Evolutionary conservation across 2,888 invertebrate species (phyloP), one percentile per base, ranked within the genome.

Genomic region (Ametastegia equiseti): DNA sequence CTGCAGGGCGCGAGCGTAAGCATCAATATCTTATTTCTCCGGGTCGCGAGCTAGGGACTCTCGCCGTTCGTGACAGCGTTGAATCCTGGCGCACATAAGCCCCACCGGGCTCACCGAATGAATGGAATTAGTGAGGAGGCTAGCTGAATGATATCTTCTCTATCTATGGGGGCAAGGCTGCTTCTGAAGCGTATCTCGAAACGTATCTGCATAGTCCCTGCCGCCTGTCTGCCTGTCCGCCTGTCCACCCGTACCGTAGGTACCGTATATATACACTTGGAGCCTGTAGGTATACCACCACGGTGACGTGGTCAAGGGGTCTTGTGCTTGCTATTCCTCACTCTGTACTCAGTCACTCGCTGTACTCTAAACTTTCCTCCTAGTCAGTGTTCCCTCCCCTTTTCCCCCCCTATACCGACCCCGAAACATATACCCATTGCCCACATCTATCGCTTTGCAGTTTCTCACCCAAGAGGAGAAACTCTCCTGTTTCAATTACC

Each of bases 111-210:
- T 85, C 86, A 86, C 85, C 86, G 89, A 89, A 90, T 91, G 91
- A 92, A 92, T 91, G 90, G 91, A 91, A 92, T 91, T 91, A 92
- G 91, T 89, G 91, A 90, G 90, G 89, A 91, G 90, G 88, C 90
- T 88, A 89, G 89, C 87, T 91, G 91, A 92, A 92, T 91, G 90
- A 91, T 92, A 92, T 92, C 91, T 87, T 88, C 85, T 91, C 90
- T 91, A 91, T 91, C 91, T 91, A 88, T 83, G 87, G 89, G 88
- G 89, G 89, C 87, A 88, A 87, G 87, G 87, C 87, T 88, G 87
- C 78, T 82, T 87, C 87, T 92, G 89, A 91, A 92, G 88, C 91
- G 90, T 92, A 92, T 92, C 91, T 90, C 86, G 71, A 84, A 85
- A 87, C 89, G 89, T 91, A 92, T 92, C 91, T 90, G 89, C 91